Percentiles rank a stretch among this genome's conserved stretches.
These are phyloP conservation scores for Sebastes minor DNA, from an alignment of 2,797 vertebrate species.

Conservation along the genomic window DNA sequence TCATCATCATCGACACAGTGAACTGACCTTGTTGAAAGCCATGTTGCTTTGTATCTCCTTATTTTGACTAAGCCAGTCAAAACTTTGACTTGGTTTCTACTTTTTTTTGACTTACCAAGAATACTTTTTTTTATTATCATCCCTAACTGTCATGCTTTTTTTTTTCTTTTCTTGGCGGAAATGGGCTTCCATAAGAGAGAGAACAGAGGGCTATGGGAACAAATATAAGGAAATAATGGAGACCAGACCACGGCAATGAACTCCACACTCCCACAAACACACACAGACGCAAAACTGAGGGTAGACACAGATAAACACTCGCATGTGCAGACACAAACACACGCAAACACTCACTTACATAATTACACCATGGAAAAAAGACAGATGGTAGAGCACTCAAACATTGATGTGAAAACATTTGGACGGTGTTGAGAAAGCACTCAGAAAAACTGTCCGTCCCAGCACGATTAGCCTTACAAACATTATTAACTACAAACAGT, in stretches of 20 bases:
- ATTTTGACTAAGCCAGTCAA: background rate
- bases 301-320: slow-evolving; percentile 27
- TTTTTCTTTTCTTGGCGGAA: slow-evolving; percentile 11
- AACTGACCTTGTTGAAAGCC: background rate
- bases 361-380: slow-evolving; percentile 25
- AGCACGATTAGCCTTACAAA: background rate
- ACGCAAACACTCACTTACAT: slow-evolving; percentile 31
- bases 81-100: background rate
- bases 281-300: slow-evolving; percentile 10
- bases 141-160: background rate
- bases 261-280: slow-evolving; percentile 17
- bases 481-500: slow-evolving; percentile 5
- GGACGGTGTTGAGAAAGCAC: slow-evolving; percentile 9
- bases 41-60: background rate
- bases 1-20: background rate
- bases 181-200: slow-evolving; percentile 11
- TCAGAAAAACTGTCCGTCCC: background rate
- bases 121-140: background rate
- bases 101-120: background rate
- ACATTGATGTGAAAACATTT: slow-evolving; percentile 8
- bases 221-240: slow-evolving; percentile 56
- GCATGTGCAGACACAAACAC: slow-evolving; percentile 50
- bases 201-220: slow-evolving; percentile 28
- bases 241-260: slow-evolving; percentile 53
- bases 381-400: slow-evolving; percentile 12